Percentiles rank a stretch among this genome's conserved stretches.
Evolutionary conservation across 1,140 invertebrate species (phyloP).

Genomic region (Danaus plexippus): DNA sequence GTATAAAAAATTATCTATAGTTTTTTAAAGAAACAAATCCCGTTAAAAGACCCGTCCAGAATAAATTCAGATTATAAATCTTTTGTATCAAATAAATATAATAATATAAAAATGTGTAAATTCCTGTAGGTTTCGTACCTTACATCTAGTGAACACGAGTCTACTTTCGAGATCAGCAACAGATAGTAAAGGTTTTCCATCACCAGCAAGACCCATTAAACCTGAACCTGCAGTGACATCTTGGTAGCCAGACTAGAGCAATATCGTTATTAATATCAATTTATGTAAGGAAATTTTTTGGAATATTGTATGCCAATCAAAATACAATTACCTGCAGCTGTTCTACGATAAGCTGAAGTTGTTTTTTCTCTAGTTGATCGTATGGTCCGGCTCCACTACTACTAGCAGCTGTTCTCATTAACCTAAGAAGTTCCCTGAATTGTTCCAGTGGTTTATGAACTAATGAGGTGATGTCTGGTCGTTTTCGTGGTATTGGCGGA

Average conservation of each 20-base stretch:
- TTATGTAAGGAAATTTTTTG: neutral
- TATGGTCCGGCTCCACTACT: slow-evolving; percentile 54
- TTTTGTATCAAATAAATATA: no score
- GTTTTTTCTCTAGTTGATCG: slow-evolving; percentile 65
- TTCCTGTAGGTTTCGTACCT: slow-evolving; percentile 57
- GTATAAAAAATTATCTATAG: no score
- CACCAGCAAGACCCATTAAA: slow-evolving; percentile 85
- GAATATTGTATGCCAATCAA: neutral
- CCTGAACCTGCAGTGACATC: slow-evolving; percentile 86
- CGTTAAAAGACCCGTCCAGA: no score
- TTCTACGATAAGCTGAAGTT: slow-evolving; percentile 62
- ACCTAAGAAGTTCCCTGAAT: slow-evolving; percentile 62
- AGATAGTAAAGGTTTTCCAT: slow-evolving; percentile 83
- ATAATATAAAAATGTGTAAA: no score
- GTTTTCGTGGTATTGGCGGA: slow-evolving; percentile 81
- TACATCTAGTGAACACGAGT: slow-evolving; percentile 89
- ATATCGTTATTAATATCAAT: neutral
- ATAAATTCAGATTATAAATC: no score
- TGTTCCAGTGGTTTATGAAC: slow-evolving; percentile 85
- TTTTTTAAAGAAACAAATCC: no score
- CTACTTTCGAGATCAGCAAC: slow-evolving; percentile 87
- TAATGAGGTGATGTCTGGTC: slow-evolving; percentile 86
- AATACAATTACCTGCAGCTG: slow-evolving; percentile 54
- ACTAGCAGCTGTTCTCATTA: slow-evolving; percentile 62
- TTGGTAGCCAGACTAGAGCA: slow-evolving; percentile 76